phyloP scores from a whole-genome alignment of 2,888 invertebrate species.

The Rapana venosa region DNA sequence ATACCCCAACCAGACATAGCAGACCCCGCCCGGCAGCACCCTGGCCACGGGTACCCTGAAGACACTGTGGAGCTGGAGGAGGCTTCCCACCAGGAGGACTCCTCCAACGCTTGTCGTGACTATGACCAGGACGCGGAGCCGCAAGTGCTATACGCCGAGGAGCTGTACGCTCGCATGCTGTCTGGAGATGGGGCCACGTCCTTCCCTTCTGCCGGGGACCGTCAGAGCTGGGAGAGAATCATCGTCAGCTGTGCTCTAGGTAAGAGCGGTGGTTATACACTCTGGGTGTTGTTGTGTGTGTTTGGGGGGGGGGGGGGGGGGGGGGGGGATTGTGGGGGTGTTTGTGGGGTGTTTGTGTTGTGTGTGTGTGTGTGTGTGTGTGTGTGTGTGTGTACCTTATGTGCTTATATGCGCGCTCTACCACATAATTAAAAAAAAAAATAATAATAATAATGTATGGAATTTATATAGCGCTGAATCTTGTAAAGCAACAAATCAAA shows the following conservation, averaged over 20 bases:
- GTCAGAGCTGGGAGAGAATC: constrained; percentile 1
- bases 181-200: not conserved
- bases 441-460: too few species aligned
- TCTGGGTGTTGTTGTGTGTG: too few species aligned
- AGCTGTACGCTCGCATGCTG: constrained; percentile 1
- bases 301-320: not conserved
- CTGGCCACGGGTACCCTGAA: not conserved
- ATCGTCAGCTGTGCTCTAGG: not conserved
- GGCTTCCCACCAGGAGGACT: not conserved
- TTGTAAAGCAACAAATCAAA: too few species aligned
- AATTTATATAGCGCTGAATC: too few species aligned
- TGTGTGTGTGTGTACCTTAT: too few species aligned
- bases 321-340: too few species aligned
- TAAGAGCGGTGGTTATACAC: too few species aligned
- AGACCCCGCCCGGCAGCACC: not conserved
- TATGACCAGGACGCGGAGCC: not conserved
- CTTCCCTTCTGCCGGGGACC: not conserved
- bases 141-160: not conserved
- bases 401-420: too few species aligned
- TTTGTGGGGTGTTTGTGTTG: too few species aligned
- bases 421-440: too few species aligned
- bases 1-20: not conserved
- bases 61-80: not conserved
- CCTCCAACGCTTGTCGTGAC: not conserved
- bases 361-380: too few species aligned